Percentiles rank a stretch among this genome's conserved stretches.
Evolutionary conservation across 2,113 vertebrate species (phyloP).

Genomic region (Cranoglanis bouderius): DNA sequence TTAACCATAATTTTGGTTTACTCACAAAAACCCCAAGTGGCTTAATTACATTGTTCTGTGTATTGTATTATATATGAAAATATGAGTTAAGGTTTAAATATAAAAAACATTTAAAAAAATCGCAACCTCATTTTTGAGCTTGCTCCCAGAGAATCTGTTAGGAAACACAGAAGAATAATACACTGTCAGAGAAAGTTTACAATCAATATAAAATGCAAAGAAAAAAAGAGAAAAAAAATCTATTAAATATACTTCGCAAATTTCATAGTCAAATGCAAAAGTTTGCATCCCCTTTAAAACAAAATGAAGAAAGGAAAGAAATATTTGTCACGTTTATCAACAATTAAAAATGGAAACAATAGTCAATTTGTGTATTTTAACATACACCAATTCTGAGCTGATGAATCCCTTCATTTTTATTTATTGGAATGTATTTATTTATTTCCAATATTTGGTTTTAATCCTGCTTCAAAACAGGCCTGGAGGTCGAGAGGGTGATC

Average conservation of each 20-base stretch:
- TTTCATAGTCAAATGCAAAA: not conserved
- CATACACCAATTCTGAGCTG: not conserved
- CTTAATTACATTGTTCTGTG: not conserved
- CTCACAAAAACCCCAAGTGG: not conserved
- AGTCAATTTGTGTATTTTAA: not conserved
- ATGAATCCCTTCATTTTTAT: not conserved
- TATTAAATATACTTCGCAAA: not conserved
- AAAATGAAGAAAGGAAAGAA: not conserved
- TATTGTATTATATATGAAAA: not conserved
- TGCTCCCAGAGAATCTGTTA: conserved; percentile 94
- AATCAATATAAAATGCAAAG: conserved; percentile 9
- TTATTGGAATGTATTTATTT: not conserved
- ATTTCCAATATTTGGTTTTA: not conserved
- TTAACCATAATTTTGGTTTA: not conserved
- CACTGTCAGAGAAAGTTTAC: not conserved
- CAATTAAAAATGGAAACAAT: not conserved
- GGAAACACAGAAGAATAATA: conserved; percentile 38
- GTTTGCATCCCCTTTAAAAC: not conserved
- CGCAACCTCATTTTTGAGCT: conserved; percentile 94
- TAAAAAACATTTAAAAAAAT: not conserved
- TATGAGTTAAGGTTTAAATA: not conserved
- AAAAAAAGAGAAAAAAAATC: not conserved
- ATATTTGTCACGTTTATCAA: not conserved
- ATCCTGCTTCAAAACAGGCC: not conserved
- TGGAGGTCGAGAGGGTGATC: not conserved